Evolutionary conservation across 1,140 invertebrate species (phyloP).

Genomic region (Oppia nitens): DNA sequence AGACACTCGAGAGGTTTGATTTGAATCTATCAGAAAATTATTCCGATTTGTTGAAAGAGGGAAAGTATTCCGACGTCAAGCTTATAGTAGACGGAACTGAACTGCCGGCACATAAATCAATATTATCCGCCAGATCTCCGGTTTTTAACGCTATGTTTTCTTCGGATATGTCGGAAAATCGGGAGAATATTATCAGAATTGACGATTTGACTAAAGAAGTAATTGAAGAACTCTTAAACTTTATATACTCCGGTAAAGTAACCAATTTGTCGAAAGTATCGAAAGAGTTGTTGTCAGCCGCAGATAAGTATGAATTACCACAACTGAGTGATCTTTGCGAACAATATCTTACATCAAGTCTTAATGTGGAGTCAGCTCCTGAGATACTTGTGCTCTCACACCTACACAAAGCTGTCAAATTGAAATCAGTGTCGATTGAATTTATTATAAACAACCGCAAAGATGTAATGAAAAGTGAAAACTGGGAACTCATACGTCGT

Average conservation of each 20-base stretch:
- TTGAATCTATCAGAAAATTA: not conserved
- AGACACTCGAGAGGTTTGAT: not conserved
- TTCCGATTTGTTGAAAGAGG: not conserved
- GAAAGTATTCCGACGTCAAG: not conserved
- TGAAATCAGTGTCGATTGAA: not conserved
- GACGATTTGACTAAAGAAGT: not conserved
- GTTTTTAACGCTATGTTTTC: constrained; percentile 54
- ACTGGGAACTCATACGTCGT: not conserved
- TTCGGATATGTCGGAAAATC: not conserved
- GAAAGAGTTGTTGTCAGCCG: not conserved
- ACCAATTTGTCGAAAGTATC: not conserved
- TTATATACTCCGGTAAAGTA: not conserved
- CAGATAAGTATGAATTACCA: constrained; percentile 1
- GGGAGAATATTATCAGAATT: not conserved
- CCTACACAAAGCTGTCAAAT: not conserved
- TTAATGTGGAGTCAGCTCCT: not conserved
- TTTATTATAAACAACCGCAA: not conserved
- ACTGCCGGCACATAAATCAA: constrained; percentile 45
- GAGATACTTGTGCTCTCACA: not conserved
- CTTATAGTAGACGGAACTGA: constrained; percentile 14
- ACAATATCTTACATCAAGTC: not conserved
- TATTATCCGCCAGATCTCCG: constrained; percentile 46
- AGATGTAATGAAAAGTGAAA: not conserved
- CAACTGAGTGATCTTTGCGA: not conserved
- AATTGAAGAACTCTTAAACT: not conserved